Evolutionary conservation across 2,113 vertebrate genomes (phyloP), one percentile per base, ranked within the genome.

Genomic region (Hiodon alosoides): DNA sequence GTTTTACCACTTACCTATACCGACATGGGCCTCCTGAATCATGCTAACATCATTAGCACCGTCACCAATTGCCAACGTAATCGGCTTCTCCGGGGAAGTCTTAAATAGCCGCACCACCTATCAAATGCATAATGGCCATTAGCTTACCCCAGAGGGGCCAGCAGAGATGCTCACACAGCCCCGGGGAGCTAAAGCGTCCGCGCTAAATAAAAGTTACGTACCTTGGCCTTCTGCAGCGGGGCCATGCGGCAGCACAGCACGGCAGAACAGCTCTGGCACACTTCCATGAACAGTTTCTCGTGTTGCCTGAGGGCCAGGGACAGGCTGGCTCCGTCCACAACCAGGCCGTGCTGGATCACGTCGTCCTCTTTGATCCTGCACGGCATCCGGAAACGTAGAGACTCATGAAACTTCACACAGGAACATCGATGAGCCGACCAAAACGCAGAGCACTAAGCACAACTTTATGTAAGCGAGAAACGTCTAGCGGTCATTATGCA

Each of bases 11-110:
- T 90, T 89, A 99, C 97, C 97, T 90, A 99, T 98, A 83, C 97
- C 97, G 61, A 99, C 95, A 16, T 99, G 95, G 68, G 97, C 97
- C 86, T 99, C 97, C 72, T 99, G 96, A 85, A 99, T 99, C 97
- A 99, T 99, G 89, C 97, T 98, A 82, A 99, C 97, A 85, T 98
- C 97, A 70, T 98, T 99, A 86, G 97, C 97, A 81, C 97, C 97
- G 67, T 99, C 97, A 0, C 97, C 97, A 0, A 99, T 85, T 0
- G 97, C 97, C 73, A 99, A 83, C 0, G 97, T 99, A 80, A 99
- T 99, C 64, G 97, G 97, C 84, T 98, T 99, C 86, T 97, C 96
- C 66, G 95, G 95, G 77, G 94, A 97, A 0, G 93, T 96, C 90
- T 99, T 99, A 72, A 99, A 86, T 78, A 99, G 93, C 84, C 96